These are phyloP conservation scores for Dicycla oo DNA, from an alignment of 2,888 invertebrate species.

Conservation along the genomic window DNA sequence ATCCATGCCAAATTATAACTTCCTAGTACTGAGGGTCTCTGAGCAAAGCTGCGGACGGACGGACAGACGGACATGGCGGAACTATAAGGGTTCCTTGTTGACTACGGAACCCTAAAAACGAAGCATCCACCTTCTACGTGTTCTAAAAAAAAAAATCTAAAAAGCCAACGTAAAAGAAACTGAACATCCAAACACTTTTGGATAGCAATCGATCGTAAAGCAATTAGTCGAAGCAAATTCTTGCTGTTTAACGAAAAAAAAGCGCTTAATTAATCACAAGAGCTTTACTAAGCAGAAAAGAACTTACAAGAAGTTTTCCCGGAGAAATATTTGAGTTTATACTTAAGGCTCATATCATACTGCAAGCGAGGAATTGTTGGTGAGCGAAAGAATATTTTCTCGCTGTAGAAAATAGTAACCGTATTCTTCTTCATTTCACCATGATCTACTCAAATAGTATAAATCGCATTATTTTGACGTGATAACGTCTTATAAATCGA, in stretches of 20 bases:
- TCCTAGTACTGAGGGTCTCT: too few species aligned
- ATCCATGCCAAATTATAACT: too few species aligned
- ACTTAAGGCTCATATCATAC: conserved; percentile 35
- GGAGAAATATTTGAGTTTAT: conserved; percentile 67
- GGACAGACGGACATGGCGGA: too few species aligned
- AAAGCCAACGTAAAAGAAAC: conserved; percentile 25
- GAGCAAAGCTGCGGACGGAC: too few species aligned
- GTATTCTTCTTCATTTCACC: not conserved
- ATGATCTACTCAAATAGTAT: not conserved
- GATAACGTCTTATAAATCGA: too few species aligned
- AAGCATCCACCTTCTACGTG: too few species aligned
- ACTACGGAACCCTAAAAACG: too few species aligned
- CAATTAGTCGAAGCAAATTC: conserved; percentile 65
- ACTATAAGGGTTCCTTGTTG: too few species aligned
- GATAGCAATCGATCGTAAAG: conserved; percentile 61
- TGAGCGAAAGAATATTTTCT: not conserved
- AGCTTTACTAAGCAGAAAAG: conserved; percentile 67
- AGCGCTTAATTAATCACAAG: conserved; percentile 65
- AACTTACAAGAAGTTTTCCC: conserved; percentile 61
- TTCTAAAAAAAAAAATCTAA: conserved; percentile 8
- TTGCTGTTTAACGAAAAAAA: conserved; percentile 57
- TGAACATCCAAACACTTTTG: conserved; percentile 40
- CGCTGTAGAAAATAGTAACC: not conserved
- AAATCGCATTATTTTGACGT: not conserved
- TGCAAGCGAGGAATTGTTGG: conserved; percentile 2